Conservation (phyloP, 2,797 vertebrate species). For the Sebastes kiyomatsui region DNA sequence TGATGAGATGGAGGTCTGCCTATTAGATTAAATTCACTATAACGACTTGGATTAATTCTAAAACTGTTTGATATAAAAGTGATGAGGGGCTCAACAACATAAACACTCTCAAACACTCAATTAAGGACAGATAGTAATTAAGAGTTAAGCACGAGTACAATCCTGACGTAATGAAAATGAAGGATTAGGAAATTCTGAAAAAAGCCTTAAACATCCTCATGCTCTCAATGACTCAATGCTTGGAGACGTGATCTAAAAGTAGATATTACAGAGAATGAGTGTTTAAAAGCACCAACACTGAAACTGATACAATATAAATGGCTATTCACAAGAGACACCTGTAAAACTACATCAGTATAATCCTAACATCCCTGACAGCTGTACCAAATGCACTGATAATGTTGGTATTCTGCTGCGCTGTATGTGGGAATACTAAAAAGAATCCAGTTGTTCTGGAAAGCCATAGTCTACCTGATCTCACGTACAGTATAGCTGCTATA, state of each 20-base stretch:
- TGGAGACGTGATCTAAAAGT: not conserved
- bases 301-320: not conserved
- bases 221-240: not conserved
- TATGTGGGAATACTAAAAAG: not conserved
- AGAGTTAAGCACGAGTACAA: not conserved
- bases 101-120: not conserved
- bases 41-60: not conserved
- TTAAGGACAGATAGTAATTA: constrained; percentile 17
- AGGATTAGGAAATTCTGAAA: constrained; percentile 45
- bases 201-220: constrained; percentile 12
- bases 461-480: too few relatives aligned
- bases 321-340: not conserved
- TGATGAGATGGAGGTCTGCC: not conserved
- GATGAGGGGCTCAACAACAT: constrained; percentile 7
- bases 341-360: not conserved
- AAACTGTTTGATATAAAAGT: not conserved
- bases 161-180: constrained; percentile 14
- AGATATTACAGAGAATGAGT: not conserved
- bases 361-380: not conserved
- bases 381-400: accelerated
- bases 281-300: not conserved
- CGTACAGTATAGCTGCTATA: too few relatives aligned
- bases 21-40: not conserved
- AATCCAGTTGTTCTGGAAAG: too few relatives aligned
- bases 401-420: not conserved